Evolutionary conservation across 1,140 invertebrate genomes (phyloP).

Genomic region (Drosophila rufa): DNA sequence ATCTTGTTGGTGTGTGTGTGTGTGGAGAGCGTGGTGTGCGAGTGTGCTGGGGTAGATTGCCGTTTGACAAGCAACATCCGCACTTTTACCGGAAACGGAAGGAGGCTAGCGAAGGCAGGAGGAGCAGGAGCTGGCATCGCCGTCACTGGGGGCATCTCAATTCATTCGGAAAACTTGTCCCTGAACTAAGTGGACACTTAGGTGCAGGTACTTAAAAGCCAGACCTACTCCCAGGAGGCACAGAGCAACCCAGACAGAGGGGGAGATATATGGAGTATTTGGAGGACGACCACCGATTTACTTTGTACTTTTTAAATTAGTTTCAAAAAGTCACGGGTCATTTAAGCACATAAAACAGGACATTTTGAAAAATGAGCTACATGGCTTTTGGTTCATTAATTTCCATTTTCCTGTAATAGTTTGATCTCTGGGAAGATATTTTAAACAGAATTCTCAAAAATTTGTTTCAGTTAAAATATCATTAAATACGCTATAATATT

Average conservation of each 20-base stretch:
- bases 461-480: neutral
- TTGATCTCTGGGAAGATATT: neutral
- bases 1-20: constrained; percentile 58
- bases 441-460: too few species aligned
- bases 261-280: too few species aligned
- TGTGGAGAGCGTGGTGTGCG: constrained; percentile 3
- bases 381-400: neutral
- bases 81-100: constrained; percentile 37
- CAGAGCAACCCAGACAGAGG: constrained; percentile 4
- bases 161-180: constrained; percentile 42
- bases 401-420: neutral
- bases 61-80: constrained; percentile 79
- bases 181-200: constrained; percentile 46
- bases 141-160: constrained; percentile 22
- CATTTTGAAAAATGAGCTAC: neutral
- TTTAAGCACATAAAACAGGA: constrained; percentile 5
- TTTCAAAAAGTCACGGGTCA: constrained; percentile 16
- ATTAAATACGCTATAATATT: too few species aligned
- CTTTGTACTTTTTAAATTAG: constrained; percentile 23
- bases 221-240: neutral
- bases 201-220: constrained; percentile 42
- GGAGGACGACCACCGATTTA: constrained; percentile 5
- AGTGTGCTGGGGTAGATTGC: constrained; percentile 49
- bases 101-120: constrained; percentile 6
- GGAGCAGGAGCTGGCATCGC: neutral